Evolutionary conservation across 1,140 invertebrate species (phyloP).

Genomic region (Argopecten irradians): DNA sequence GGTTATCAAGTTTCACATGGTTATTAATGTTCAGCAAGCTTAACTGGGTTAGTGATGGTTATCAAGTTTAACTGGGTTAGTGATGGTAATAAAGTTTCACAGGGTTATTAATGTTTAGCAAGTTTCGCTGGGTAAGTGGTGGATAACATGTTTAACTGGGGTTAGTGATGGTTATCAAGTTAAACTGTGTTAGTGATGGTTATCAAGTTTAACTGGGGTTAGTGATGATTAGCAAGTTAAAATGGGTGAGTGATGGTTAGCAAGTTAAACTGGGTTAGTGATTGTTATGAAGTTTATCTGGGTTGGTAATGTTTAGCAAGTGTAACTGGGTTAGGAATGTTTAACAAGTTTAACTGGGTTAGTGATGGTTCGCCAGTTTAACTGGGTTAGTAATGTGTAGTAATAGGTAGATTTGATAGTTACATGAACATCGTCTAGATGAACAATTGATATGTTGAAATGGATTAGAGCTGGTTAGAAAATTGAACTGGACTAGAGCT

Average conservation of each 20-base stretch:
- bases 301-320: neutral
- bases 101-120: no score
- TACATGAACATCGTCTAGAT: no score
- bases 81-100: no score
- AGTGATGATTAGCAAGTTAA: neutral
- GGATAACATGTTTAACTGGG: neutral
- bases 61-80: no score
- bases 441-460: neutral
- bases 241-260: neutral
- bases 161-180: neutral
- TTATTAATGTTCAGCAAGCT: no score
- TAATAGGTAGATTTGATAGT: no score
- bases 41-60: no score
- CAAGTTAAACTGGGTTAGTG: neutral
- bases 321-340: neutral
- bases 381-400: neutral
- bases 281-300: no score
- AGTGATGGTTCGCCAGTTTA: no score
- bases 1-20: no score
- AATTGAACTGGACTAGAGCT: neutral
- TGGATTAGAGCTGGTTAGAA: neutral
- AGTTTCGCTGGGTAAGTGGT: no score
- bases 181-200: neutral
- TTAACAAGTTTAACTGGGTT: no score
- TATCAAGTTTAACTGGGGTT: neutral